Percentiles rank a stretch among this genome's conserved stretches.
Conservation (phyloP, 2,797 vertebrate species). For the Aulostomus chinensis region DNA sequence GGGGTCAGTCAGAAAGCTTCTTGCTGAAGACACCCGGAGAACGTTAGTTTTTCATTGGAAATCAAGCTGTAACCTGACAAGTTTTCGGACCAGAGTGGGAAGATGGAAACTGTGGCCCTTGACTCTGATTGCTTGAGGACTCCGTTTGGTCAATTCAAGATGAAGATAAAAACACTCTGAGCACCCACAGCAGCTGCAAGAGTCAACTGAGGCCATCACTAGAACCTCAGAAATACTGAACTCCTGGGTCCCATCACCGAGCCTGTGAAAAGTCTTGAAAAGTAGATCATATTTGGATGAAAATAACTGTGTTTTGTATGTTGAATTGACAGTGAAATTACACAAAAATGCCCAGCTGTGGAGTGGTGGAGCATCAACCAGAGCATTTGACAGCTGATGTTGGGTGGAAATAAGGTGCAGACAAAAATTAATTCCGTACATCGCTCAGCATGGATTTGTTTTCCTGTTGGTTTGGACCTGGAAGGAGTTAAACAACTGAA, state of each 20-base stretch:
- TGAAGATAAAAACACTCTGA: background rate
- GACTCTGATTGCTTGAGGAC: background rate
- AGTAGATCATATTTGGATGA: background rate
- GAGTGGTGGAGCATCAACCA: too few species aligned
- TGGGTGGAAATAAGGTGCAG: too few species aligned
- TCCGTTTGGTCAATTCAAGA: background rate
- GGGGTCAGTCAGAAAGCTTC: background rate
- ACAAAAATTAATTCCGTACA: too few species aligned
- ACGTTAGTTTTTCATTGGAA: background rate
- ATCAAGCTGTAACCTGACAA: background rate
- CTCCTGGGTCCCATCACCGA: too few species aligned
- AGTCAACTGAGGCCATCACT: background rate
- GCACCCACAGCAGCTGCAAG: background rate
- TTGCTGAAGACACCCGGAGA: background rate
- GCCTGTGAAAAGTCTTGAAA: background rate
- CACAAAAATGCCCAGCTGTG: too few species aligned
- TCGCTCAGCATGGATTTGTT: too few species aligned
- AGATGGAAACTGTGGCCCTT: background rate
- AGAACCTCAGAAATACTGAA: background rate
- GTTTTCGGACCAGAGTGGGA: background rate
- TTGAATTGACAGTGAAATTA: background rate
- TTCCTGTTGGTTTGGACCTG: too few species aligned
- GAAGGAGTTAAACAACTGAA: too few species aligned
- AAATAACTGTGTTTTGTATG: background rate
- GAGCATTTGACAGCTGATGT: too few species aligned